Percentiles rank a stretch among this genome's conserved stretches.
Conservation (phyloP, 1,140 invertebrate genomes). For the Cotesia glomerata region DNA sequence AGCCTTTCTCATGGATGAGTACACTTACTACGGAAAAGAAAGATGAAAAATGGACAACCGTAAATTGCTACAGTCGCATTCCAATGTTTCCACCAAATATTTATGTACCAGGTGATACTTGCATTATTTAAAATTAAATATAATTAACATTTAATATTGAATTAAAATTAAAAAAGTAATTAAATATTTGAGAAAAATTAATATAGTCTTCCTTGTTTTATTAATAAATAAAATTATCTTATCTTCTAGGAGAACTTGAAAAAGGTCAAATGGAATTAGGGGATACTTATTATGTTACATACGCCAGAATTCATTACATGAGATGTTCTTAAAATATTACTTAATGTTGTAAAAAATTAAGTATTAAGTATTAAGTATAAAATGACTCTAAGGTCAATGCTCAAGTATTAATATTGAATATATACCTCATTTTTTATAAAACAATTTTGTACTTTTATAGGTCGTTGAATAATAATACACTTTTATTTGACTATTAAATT, state of each 20-base stretch:
- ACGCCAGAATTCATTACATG: not conserved
- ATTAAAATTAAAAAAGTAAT: too few species aligned
- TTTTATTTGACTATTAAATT: not conserved
- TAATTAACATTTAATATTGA: too few species aligned
- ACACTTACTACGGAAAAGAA: constrained; percentile 37
- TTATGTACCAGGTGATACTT: constrained; percentile 40
- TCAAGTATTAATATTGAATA: too few species aligned
- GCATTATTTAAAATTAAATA: too few species aligned
- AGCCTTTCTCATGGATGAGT: constrained; percentile 40
- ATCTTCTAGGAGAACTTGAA: not conserved
- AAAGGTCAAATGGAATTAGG: constrained; percentile 9
- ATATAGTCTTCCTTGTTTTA: not conserved
- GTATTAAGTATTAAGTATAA: too few species aligned
- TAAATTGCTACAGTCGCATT: constrained; percentile 41
- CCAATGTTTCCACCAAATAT: constrained; percentile 52
- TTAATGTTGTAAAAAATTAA: too few species aligned
- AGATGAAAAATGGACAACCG: constrained; percentile 38
- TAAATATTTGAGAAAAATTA: not conserved
- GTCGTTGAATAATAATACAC: too few species aligned
- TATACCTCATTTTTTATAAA: too few species aligned
- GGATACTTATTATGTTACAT: constrained; percentile 17
- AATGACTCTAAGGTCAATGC: too few species aligned
- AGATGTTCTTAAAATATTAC: constrained; percentile 6
- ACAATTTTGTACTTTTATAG: too few species aligned
- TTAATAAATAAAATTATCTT: not conserved